Base-by-base conservation (phyloP, 2,113 vertebrate species). In the Symphodus melops region DNA sequence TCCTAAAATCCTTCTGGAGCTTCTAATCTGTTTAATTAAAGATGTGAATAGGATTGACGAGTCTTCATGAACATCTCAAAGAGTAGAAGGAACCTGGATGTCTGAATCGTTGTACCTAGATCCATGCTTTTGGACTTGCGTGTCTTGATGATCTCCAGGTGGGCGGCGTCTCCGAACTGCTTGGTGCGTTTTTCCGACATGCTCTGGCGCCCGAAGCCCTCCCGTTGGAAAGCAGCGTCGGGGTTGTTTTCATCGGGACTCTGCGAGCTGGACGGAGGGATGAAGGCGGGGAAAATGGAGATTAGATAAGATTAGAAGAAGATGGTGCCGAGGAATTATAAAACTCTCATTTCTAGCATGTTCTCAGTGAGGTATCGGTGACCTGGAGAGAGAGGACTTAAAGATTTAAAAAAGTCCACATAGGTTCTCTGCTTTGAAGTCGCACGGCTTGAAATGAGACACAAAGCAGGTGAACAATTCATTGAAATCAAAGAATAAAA, bases 91-190 rank as follows among this genome's bases (percentile, higher is more conserved):
- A 0, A 46, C 16, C 3, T 4, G 2, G 25, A 28, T 48, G 16
- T 39, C 60, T 52, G 33, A 25, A 9, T 17, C 2, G 41, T 3
- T 23, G 41, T 98, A 99, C 98, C 97, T 95, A 99, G 94, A 91
- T 99, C 98, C 98, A 99, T 99, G 95, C 98, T 99, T 95, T 99
- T 99, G 82, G 98, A 98, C 95, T 99, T 99, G 94, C 97, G 95
- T 10, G 96, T 98, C 94, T 98, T 98, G 94, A 98, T 95, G 93
- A 98, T 96, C 71, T 99, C 97, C 76, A 98, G 96, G 88, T 98
- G 97, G 71, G 92, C 86, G 77, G 97, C 95, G 85, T 98, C 97
- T 89, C 95, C 96, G 89, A 96, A 98, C 90, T 99, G 97, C 91
- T 98, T 99, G 94, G 96, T 98, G 89, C 98, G 96, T 91, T 99